Percentiles rank a stretch among this genome's conserved stretches.
These are phyloP conservation scores for Gymnothorax javanicus DNA, from an alignment of 2,797 vertebrate genomes.

Conservation along the genomic window DNA sequence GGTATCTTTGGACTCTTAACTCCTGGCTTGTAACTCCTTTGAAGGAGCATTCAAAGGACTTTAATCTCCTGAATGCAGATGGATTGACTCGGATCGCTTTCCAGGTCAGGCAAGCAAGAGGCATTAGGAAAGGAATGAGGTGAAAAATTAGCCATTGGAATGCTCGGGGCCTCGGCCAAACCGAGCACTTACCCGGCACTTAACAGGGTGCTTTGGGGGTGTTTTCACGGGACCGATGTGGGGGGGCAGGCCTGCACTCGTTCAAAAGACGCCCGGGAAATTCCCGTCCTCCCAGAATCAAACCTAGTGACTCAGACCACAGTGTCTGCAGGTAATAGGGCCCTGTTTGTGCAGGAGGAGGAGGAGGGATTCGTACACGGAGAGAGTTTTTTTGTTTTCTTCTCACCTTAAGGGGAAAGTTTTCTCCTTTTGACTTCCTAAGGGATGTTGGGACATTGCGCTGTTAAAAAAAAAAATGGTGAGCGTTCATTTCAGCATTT, in stretches of 20 bases:
- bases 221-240: neutral
- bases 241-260: slow-evolving; percentile 13
- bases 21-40: too few relatives aligned
- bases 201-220: neutral
- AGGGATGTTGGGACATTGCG: neutral
- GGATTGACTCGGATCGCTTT: too few relatives aligned
- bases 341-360: slow-evolving; percentile 51
- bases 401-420: neutral
- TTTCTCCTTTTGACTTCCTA: neutral
- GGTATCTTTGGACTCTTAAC: too few relatives aligned
- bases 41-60: too few relatives aligned
- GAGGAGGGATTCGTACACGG: slow-evolving; percentile 11
- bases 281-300: neutral
- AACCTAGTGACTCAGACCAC: slow-evolving; percentile 18
- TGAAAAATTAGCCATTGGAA: too few relatives aligned
- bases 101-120: too few relatives aligned
- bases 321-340: slow-evolving; percentile 59
- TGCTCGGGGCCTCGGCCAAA: neutral
- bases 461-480: neutral
- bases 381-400: neutral
- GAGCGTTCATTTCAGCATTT: too few relatives aligned
- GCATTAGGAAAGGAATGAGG: too few relatives aligned
- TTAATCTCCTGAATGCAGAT: too few relatives aligned
- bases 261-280: slow-evolving; percentile 1
- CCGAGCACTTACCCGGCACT: neutral